Base-by-base conservation (phyloP, 1,140 invertebrate genomes). In the Rhopalosiphum maidis region DNA sequence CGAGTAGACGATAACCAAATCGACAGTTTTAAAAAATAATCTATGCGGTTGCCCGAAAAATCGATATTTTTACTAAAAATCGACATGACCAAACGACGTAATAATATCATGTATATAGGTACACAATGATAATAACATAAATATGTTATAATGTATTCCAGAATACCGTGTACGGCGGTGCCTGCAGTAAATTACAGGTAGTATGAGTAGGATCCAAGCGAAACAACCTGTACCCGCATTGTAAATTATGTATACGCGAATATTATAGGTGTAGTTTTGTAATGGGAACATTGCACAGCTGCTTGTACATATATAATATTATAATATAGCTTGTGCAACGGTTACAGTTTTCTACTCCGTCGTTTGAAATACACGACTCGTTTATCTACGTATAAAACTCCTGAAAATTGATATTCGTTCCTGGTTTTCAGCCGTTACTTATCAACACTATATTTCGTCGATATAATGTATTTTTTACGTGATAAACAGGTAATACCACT, bases 241-340 rank as follows among this genome's bases (percentile, higher is more conserved):
- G 30, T 87, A 87, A 15, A 87, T 30, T 87, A 87, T n/a, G n/a
- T n/a, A 46, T 15, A 46, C 41, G 43, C 43, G 25, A 30, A 46
- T 46, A 77, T 77, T 77, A 87, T 87, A 87, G 41, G 25, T 87
- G 41, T 46, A 87, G 85, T 87, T 87, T 48, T 46, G 85, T 87
- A 87, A 87, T 87, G 43, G 85, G 85, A 87, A 87, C 43, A 87
- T 46, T 87, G 85, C 85, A 87, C 85, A 87, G 85, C 85, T 87
- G 85, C 85, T 46, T 18, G 60, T 77, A 77, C 60, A 77, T n/a
- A 68, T 46, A 4, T 77, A n/a, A n/a, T 35, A 77, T n/a, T 77
- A 68, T 68, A n/a, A 60, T 60, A 68, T 68, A 15, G 60, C 30
- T 77, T 18, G 23, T 87, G 85, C 85, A 87, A 87, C 85, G 41